Base-by-base conservation (phyloP, 1,140 invertebrate genomes). In the Amyelois transitella region DNA sequence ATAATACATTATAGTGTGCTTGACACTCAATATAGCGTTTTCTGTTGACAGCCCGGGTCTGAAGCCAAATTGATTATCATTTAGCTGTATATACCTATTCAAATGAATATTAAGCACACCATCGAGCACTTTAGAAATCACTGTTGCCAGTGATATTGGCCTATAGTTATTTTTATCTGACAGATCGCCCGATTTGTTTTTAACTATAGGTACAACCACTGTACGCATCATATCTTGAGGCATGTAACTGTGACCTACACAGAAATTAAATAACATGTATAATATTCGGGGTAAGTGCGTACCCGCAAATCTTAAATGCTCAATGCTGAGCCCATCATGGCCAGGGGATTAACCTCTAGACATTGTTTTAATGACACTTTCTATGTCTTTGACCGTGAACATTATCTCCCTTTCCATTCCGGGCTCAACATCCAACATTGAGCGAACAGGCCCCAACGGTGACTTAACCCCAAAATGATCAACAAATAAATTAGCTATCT, bases 1-100 rank as follows among this genome's bases (percentile, higher is more conserved):
- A 17, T 62, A 62, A 44, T 62, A 62, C 47, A 21, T 53, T 8
- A 57, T 43, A 51, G 54, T 53, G 1, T 62, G 50, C 51, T 58
- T 58, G 1, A 58, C 12, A 52, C 55, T 20, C 43, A 58, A 12
- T 6, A 53, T 49, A 6, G 56, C 56, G 6, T 18, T 24, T 18
- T 58, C 57, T 1, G 55, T 58, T 17, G 55, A 62, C 6, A 56
- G 48, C 8, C 48, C 43, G 12, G 51, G 4, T 19, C 18, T 55
- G 21, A 62, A 58, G 38, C 48, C 60, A 58, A 58, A 43, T 54
- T 58, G 49, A n/a, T 12, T 51, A 25, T 51, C 20, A 47, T 60
- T 20, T 1, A 49, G 22, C 0, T 25, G 5, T 20, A 49, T 6
- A 10, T 49, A 49, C 21, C 25, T 49, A 49, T 24, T 20, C 1